These are phyloP conservation scores for Hippocampus zosterae DNA, from an alignment of 2,113 vertebrate genomes.

Conservation along the genomic window DNA sequence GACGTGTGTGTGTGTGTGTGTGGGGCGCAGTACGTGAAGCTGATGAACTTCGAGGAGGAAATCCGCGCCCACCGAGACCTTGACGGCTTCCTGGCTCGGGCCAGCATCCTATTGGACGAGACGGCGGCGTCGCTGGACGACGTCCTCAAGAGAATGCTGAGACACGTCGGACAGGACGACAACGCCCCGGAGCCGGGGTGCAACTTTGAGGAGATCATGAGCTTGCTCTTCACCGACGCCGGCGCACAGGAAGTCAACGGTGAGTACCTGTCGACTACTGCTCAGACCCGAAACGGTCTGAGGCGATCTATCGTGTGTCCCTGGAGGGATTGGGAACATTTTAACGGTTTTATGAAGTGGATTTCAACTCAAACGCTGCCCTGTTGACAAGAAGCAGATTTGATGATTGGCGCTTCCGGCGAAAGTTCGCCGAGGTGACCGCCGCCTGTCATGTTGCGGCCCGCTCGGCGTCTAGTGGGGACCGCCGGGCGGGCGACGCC, in stretches of 20 bases:
- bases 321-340: not conserved
- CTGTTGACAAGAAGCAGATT: slow-evolving; percentile 7
- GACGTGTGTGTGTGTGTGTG: not conserved
- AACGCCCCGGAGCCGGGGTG: slow-evolving; percentile 74
- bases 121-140: slow-evolving; percentile 89
- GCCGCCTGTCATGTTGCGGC: not conserved
- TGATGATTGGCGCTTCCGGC: not conserved
- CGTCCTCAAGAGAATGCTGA: slow-evolving; percentile 88
- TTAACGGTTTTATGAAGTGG: not conserved
- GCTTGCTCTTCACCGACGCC: slow-evolving; percentile 90
- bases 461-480: not conserved
- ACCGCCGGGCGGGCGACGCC: slow-evolving; percentile 28
- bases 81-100: slow-evolving; percentile 87
- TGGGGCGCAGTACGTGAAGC: slow-evolving; percentile 88
- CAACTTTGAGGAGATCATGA: slow-evolving; percentile 92
- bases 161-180: slow-evolving; percentile 82
- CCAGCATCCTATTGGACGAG: slow-evolving; percentile 90
- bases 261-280: slow-evolving; percentile 50
- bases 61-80: slow-evolving; percentile 89
- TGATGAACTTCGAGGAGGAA: slow-evolving; percentile 98
- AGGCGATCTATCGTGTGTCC: not conserved
- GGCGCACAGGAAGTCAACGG: slow-evolving; percentile 87
- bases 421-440: not conserved
- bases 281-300: not conserved
- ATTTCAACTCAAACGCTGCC: slow-evolving; percentile 14